These are phyloP conservation scores for Casuarius casuarius DNA, from an alignment of 2,113 vertebrate genomes.

Conservation along the genomic window DNA sequence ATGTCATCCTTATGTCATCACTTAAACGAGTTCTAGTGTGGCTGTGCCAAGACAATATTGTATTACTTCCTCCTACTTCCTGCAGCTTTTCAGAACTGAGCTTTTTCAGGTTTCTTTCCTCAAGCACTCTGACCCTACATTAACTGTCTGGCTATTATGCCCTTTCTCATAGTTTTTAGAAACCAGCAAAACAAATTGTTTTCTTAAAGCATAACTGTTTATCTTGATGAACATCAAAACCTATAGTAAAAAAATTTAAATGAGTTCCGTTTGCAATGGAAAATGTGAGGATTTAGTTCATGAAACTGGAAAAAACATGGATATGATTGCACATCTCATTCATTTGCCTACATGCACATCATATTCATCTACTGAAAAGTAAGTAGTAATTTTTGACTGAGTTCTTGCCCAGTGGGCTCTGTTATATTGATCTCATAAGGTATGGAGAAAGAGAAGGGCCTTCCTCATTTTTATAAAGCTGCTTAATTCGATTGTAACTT, in stretches of 20 bases:
- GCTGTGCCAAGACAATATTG: neutral
- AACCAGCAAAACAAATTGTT: neutral
- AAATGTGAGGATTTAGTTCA: neutral
- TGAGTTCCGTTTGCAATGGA: neutral
- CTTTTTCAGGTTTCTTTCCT: neutral
- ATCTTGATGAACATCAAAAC: neutral
- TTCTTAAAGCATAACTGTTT: neutral
- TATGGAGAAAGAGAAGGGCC: neutral
- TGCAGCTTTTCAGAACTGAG: neutral
- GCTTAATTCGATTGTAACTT: neutral
- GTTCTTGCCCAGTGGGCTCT: neutral
- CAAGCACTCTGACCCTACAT: neutral
- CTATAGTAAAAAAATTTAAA: neutral
- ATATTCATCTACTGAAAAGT: neutral
- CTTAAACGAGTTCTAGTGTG: neutral
- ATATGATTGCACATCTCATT: neutral
- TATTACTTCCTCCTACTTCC: no score
- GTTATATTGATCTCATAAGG: no score
- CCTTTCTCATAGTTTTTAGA: neutral
- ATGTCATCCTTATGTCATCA: neutral
- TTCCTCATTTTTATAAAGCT: neutral
- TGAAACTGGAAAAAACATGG: neutral
- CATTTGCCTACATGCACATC: neutral
- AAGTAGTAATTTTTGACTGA: neutral
- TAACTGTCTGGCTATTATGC: neutral